Evolutionary conservation across 2,888 invertebrate species (phyloP).

Genomic region (Diarsia mendica): DNA sequence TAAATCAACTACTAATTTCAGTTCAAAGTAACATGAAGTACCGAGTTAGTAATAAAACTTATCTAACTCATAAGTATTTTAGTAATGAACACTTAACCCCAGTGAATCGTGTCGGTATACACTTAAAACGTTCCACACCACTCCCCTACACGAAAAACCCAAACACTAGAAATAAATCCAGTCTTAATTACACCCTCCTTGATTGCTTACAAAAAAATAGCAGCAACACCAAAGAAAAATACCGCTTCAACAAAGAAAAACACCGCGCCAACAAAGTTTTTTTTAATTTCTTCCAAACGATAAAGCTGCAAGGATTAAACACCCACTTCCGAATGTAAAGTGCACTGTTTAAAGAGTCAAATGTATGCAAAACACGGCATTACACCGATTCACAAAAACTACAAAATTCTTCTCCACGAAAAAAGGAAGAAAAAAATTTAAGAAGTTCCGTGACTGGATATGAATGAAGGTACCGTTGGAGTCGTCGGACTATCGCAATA

Average conservation of each 20-base stretch:
- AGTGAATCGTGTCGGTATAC: constrained; percentile 1
- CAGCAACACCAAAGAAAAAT: constrained; percentile 24
- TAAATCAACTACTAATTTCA: neutral
- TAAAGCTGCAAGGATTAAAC: constrained; percentile 58
- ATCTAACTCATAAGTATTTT: neutral
- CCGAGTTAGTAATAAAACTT: neutral
- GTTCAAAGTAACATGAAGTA: neutral
- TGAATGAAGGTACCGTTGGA: constrained; percentile 76
- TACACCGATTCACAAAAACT: constrained; percentile 54
- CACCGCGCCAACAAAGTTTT: constrained; percentile 18
- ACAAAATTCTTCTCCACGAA: constrained; percentile 44
- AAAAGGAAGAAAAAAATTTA: constrained; percentile 59
- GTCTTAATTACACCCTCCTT: constrained; percentile 46
- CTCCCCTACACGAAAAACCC: constrained; percentile 7
- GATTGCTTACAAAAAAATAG: constrained; percentile 37
- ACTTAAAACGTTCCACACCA: constrained; percentile 12
- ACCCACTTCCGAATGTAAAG: constrained; percentile 60
- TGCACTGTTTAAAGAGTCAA: constrained; percentile 61
- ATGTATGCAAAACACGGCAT: constrained; percentile 64
- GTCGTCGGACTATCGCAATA: constrained; percentile 81
- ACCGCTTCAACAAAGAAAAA: constrained; percentile 21
- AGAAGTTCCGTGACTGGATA: constrained; percentile 71
- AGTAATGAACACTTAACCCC: neutral
- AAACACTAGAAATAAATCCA: constrained; percentile 47
- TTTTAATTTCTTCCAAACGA: constrained; percentile 53